Conservation (phyloP, 2,797 vertebrate genomes). For the Anableps anableps region DNA sequence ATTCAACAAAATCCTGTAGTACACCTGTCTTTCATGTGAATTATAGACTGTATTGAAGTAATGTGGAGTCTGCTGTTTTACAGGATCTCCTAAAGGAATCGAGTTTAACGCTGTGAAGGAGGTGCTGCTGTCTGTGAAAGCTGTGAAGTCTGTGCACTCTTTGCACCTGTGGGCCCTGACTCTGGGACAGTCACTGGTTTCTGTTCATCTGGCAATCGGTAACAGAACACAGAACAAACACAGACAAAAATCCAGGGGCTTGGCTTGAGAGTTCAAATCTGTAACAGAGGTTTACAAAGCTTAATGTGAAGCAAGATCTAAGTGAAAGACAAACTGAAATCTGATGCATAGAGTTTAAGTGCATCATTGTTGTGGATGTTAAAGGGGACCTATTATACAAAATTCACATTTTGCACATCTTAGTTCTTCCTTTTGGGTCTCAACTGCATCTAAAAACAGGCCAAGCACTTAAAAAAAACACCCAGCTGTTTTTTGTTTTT, state of each 20-base stretch:
- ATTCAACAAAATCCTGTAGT: background rate
- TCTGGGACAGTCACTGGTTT: conserved; percentile 82
- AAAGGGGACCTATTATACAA: no score
- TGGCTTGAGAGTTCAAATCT: background rate
- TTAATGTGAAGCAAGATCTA: background rate
- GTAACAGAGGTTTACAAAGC: background rate
- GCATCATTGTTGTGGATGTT: no score
- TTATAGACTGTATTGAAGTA: background rate
- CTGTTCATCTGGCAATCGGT: conserved; percentile 91
- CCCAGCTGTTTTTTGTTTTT: no score
- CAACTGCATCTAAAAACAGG: no score
- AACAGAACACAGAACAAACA: background rate
- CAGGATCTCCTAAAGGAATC: conserved; percentile 87
- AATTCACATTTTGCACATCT: no score
- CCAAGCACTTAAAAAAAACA: no score
- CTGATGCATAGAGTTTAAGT: no score
- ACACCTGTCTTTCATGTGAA: background rate
- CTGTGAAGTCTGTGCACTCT: conserved; percentile 87
- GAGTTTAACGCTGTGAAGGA: conserved; percentile 90
- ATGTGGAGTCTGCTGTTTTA: background rate
- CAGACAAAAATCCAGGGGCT: background rate
- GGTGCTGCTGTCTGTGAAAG: conserved; percentile 84
- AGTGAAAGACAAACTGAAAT: background rate
- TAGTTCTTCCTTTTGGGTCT: no score
- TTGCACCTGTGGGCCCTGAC: conserved; percentile 94